Evolutionary conservation across 2,888 invertebrate species (phyloP).

Genomic region (Drosophila paranaensis): DNA sequence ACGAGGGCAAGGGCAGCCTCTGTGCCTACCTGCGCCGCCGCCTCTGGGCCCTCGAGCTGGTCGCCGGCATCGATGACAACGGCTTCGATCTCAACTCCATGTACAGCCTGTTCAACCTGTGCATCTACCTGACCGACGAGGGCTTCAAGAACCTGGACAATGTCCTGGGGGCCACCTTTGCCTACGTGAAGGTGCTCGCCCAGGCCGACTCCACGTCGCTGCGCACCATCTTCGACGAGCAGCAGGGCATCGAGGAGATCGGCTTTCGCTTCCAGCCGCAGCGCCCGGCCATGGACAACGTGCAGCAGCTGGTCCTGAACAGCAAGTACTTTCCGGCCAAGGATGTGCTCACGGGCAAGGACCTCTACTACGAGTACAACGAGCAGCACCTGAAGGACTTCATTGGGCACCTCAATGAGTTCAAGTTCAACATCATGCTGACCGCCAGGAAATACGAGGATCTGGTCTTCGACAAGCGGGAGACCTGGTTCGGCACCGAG

Average conservation of each 20-base stretch:
- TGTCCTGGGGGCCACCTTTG: constrained; percentile 91
- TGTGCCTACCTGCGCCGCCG: constrained; percentile 89
- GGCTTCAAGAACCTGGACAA: constrained; percentile 90
- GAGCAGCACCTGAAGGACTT: constrained; percentile 86
- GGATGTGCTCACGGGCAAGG: constrained; percentile 91
- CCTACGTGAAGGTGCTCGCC: constrained; percentile 91
- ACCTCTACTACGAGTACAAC: constrained; percentile 91
- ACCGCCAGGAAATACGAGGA: constrained; percentile 81
- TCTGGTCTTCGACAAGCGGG: constrained; percentile 87
- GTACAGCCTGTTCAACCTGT: constrained; percentile 90
- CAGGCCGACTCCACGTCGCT: constrained; percentile 35
- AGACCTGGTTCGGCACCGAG: constrained; percentile 94
- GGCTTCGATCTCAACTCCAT: constrained; percentile 93
- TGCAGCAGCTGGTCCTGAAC: constrained; percentile 90
- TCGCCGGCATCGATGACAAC: constrained; percentile 89
- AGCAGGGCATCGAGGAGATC: constrained; percentile 90
- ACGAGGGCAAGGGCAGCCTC: constrained; percentile 94
- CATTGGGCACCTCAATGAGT: constrained; percentile 76
- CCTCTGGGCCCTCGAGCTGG: constrained; percentile 91
- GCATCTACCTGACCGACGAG: constrained; percentile 90
- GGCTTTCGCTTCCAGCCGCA: constrained; percentile 90
- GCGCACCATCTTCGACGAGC: constrained; percentile 85
- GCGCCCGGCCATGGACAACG: constrained; percentile 90
- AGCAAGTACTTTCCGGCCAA: constrained; percentile 93
- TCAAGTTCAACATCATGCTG: constrained; percentile 84